These are phyloP conservation scores for Hypocryptadius cinnamomeus DNA, from an alignment of 2,113 vertebrate genomes.

Conservation along the genomic window DNA sequence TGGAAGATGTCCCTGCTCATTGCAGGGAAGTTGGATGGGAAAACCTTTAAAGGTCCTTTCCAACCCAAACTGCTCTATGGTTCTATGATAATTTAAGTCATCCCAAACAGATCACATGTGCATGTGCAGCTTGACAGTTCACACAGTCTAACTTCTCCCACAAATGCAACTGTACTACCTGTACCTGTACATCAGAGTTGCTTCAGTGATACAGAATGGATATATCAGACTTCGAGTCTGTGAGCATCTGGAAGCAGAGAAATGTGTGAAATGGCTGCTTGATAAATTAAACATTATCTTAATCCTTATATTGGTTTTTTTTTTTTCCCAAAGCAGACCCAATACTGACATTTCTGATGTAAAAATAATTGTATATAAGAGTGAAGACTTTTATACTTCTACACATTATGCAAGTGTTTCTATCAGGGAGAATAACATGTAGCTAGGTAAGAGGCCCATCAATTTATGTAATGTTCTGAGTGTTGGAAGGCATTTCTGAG, in stretches of 20 bases:
- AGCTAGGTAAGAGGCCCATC: not conserved
- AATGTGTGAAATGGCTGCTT: not conserved
- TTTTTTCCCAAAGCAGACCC: not conserved
- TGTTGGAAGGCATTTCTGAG: not conserved
- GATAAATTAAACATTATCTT: not conserved
- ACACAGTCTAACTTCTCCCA: not conserved
- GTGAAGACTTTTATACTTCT: not conserved
- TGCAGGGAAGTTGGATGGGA: not conserved
- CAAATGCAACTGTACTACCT: not conserved
- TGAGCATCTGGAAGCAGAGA: not conserved
- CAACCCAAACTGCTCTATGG: not conserved
- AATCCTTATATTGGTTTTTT: not conserved
- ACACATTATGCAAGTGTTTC: not conserved
- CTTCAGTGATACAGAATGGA: not conserved
- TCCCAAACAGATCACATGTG: not conserved
- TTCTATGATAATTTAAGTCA: not conserved
- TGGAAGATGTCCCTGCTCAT: not conserved
- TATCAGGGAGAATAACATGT: not conserved
- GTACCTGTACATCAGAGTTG: not conserved
- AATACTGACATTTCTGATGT: not conserved
- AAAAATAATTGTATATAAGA: not conserved
- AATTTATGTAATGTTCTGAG: not conserved
- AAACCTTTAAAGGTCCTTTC: not conserved
- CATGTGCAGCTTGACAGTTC: not conserved
- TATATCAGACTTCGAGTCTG: not conserved